A percentile compares a stretch with the other conserved stretches of the same genome.
Conservation (phyloP, 2,888 invertebrate species). For the Drosophila picticornis region DNA sequence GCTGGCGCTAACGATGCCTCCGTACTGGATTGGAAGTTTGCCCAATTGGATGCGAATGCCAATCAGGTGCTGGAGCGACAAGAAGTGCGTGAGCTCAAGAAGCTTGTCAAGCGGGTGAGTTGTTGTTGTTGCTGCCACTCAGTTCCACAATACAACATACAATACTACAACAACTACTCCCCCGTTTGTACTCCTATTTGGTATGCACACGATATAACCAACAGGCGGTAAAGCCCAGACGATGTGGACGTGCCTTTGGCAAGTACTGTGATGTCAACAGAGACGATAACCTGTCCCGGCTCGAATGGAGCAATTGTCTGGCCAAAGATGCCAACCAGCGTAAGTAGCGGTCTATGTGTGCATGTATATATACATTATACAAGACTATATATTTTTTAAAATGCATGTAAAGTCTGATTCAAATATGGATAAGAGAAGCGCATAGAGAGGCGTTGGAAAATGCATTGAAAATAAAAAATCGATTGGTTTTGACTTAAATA, state of each 20-base stretch:
- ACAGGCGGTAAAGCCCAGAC: conserved; percentile 92
- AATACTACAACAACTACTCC: conserved; percentile 15
- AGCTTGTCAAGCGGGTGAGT: conserved; percentile 91
- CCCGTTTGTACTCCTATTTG: conserved; percentile 36
- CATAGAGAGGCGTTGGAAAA: conserved; percentile 8
- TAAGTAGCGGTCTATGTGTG: conserved; percentile 86
- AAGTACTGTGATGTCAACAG: conserved; percentile 94
- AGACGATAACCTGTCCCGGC: conserved; percentile 91
- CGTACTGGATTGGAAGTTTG: conserved; percentile 96
- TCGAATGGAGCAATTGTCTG: conserved; percentile 95
- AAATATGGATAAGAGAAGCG: background rate
- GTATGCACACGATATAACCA: conserved; percentile 42
- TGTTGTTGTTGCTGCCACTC: conserved; percentile 17
- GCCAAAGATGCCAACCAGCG: conserved; percentile 92
- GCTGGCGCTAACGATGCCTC: conserved; percentile 74
- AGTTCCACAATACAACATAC: conserved; percentile 10
- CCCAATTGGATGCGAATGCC: conserved; percentile 91
- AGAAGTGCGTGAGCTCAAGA: conserved; percentile 93
- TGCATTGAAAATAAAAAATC: background rate
- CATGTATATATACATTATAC: background rate
- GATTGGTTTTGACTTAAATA: background rate
- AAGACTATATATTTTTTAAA: background rate
- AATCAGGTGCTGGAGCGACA: conserved; percentile 92
- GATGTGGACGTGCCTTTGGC: conserved; percentile 95
- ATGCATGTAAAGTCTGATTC: conserved; percentile 6